These are phyloP conservation scores for Blera fallax DNA, from an alignment of 2,888 invertebrate species.

Conservation along the genomic window DNA sequence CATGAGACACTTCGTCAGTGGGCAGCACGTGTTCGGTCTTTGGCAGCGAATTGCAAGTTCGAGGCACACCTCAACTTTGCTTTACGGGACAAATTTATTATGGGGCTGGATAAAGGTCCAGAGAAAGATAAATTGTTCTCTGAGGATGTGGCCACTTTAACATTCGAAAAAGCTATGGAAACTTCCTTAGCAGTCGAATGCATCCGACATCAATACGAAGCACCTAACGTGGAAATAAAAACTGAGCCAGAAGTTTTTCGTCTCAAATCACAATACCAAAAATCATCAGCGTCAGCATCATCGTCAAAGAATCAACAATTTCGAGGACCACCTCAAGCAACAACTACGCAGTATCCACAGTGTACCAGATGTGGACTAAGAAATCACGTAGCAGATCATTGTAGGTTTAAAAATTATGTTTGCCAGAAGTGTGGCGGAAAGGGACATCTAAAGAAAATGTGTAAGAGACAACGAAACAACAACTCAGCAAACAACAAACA, in stretches of 20 bases:
- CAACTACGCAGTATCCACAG: no score
- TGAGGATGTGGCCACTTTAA: conserved; percentile 1
- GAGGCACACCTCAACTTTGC: conserved; percentile 10
- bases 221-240: no score
- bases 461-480: no score
- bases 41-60: conserved; percentile 31
- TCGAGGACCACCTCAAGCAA: no score
- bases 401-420: no score
- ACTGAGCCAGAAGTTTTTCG: neutral
- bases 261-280: neutral
- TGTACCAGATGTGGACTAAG: no score
- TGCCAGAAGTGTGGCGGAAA: no score
- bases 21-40: conserved; percentile 27
- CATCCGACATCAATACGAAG: neutral
- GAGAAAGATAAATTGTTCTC: conserved; percentile 41
- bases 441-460: no score
- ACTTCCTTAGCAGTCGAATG: neutral
- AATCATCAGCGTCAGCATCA: neutral
- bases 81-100: conserved; percentile 43
- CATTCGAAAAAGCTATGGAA: neutral
- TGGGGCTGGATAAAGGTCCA: conserved; percentile 33
- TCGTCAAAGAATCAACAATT: no score
- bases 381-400: no score
- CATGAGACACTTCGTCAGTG: conserved; percentile 30
- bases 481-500: no score